Percentiles rank a stretch among this genome's conserved stretches.
Evolutionary conservation across 2,113 vertebrate genomes (phyloP).

Genomic region (Lophotis ruficrista): DNA sequence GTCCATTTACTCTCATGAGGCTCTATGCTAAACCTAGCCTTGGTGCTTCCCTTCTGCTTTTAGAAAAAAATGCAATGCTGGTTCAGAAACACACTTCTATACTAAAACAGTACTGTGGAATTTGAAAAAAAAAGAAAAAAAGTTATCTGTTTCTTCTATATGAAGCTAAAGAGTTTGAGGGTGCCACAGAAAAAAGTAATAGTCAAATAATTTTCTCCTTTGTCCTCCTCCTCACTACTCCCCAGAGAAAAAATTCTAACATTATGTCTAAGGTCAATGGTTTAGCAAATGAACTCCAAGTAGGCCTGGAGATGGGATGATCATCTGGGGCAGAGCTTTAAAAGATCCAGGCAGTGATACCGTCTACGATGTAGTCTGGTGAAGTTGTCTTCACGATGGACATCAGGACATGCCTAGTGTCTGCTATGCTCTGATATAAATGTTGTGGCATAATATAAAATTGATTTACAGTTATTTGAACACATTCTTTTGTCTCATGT

Average conservation of each 20-base stretch:
- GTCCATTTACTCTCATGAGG: neutral
- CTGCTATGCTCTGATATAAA: neutral
- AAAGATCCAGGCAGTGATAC: neutral
- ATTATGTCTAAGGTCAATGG: neutral
- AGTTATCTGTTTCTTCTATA: neutral
- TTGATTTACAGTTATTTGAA: neutral
- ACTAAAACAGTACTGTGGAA: neutral
- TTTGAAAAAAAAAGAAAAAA: neutral
- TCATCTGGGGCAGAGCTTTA: neutral
- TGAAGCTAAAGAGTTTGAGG: neutral
- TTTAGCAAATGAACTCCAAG: neutral
- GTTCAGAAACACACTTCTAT: neutral
- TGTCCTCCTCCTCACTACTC: neutral
- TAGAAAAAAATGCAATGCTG: neutral
- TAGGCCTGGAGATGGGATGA: neutral
- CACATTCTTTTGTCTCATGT: neutral
- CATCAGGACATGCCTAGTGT: neutral
- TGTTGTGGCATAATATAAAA: neutral
- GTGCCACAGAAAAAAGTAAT: neutral
- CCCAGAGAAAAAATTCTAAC: neutral
- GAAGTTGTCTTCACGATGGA: neutral
- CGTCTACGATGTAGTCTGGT: neutral
- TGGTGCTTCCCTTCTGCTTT: neutral
- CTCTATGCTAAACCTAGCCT: neutral
- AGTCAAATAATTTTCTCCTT: neutral